phyloP scores from a whole-genome alignment of 2,888 invertebrate species.

The Beris morrisii region DNA sequence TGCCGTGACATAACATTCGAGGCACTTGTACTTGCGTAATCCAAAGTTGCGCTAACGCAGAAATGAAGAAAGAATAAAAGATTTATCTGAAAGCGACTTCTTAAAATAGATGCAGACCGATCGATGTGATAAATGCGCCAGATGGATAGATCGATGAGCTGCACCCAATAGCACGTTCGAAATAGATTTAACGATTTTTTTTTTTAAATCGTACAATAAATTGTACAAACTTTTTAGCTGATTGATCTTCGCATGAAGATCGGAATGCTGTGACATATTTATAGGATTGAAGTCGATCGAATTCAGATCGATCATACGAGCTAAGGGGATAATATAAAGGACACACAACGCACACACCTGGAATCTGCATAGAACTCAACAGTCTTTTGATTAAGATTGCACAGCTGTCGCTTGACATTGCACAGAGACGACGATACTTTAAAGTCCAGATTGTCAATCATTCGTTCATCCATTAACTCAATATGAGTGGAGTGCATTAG shows the following conservation, averaged over 20 bases:
- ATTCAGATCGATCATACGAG: too few species aligned
- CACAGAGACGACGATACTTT: slow-evolving; percentile 53
- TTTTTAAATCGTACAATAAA: too few species aligned
- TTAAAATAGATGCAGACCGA: slow-evolving; percentile 16
- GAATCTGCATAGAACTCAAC: slow-evolving; percentile 55
- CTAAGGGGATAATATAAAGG: too few species aligned
- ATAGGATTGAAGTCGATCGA: too few species aligned
- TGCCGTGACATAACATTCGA: slow-evolving; percentile 19
- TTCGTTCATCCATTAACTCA: slow-evolving; percentile 53
- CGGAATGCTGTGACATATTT: too few species aligned
- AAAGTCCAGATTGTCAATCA: slow-evolving; percentile 55
- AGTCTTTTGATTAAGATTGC: slow-evolving; percentile 52
- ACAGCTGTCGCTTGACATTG: slow-evolving; percentile 54
- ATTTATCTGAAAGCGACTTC: slow-evolving; percentile 21
- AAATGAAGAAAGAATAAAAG: background rate
- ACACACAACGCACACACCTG: slow-evolving; percentile 49
- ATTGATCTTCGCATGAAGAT: too few species aligned
- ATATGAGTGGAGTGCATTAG: slow-evolving; percentile 50
- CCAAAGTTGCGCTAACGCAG: slow-evolving; percentile 16
- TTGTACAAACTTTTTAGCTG: too few species aligned
- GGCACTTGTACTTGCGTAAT: slow-evolving; percentile 20
- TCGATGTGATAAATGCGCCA: slow-evolving; percentile 11
- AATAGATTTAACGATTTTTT: too few species aligned
- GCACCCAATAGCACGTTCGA: background rate
- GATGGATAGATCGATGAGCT: slow-evolving; percentile 5